Evolutionary conservation across 64 coral and sea anemone genomes (phyloP), one percentile per base, ranked within the genome.

Genomic region (Montipora efflorescens): DNA sequence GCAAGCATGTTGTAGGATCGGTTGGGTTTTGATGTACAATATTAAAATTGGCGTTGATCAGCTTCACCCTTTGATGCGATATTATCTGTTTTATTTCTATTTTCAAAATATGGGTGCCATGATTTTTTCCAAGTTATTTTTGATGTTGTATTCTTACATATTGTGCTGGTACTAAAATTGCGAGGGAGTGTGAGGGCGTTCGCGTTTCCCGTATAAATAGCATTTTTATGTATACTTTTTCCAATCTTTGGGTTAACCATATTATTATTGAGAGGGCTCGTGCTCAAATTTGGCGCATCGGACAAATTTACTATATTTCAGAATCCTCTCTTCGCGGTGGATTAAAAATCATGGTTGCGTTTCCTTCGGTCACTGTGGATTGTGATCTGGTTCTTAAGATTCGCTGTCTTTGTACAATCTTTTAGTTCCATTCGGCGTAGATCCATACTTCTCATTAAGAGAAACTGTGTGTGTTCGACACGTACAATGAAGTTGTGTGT

Each of bases 71-170:
- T 86, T 86, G 64, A 86, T 86, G 64, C 19, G 45, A 86, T 71
- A 43, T 86, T 59, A 86, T 86, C 82, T 47, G 64, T 70, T 68
- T 36, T 36, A 84, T 84, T 84, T 84, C 81, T 59, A 84, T 68
- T 84, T 82, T 84, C 44, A 86, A 72, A 86, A 86, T 44, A 72
- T 57, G 11, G 82, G 47, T 50, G 82, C 43, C 66, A 49, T 48
- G 82, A 71, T 86, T 86, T 81, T 23, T 9, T 67, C 16, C 5
- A 19, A 19, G 14, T 19, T 49, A 16, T 48, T 45, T 76, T 15
- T 64, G 61, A 4, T 14, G 11, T 64, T 64, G 9, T 64, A 64
- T 16, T 64, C 61, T 64, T 64, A 12, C 61, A 12, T 64, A 64
- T 64, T 64, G 11, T 15, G 9, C 61, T 64, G 8, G 61, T 12